These are phyloP conservation scores for Xanthia icteritia DNA, from an alignment of 2,888 invertebrate genomes.

Conservation along the genomic window DNA sequence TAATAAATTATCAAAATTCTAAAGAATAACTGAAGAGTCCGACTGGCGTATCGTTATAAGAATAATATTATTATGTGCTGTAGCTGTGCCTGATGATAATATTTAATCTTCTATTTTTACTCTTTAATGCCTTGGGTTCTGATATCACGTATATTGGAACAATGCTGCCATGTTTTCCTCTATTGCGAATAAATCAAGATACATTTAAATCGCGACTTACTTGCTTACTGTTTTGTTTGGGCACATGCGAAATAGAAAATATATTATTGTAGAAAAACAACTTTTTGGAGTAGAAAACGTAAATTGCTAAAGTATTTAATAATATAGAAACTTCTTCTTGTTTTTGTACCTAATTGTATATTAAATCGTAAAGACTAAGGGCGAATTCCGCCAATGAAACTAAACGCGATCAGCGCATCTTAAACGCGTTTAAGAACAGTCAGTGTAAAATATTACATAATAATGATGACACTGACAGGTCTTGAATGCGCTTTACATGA, in stretches of 20 bases:
- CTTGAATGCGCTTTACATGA: no score
- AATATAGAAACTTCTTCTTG: neutral
- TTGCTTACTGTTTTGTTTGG: neutral
- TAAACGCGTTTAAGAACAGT: no score
- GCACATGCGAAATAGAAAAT: slow-evolving; percentile 6
- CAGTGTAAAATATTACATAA: no score
- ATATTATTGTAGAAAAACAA: neutral
- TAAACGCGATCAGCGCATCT: no score
- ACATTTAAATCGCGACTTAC: slow-evolving; percentile 6
- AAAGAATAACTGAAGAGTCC: neutral
- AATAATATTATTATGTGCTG: neutral
- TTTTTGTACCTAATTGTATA: slow-evolving; percentile 2
- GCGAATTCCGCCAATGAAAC: no score
- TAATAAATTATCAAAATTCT: neutral
- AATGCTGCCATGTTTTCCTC: slow-evolving; percentile 10
- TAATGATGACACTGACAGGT: no score
- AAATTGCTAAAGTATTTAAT: neutral
- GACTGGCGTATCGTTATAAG: neutral
- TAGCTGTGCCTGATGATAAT: neutral
- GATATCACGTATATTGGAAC: neutral
- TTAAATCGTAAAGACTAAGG: no score
- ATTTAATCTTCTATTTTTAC: no score
- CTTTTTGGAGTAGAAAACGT: neutral
- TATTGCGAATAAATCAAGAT: slow-evolving; percentile 18
- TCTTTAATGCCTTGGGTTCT: neutral